Evolutionary conservation across 2,113 vertebrate genomes (phyloP).

Genomic region (Calonectris borealis): DNA sequence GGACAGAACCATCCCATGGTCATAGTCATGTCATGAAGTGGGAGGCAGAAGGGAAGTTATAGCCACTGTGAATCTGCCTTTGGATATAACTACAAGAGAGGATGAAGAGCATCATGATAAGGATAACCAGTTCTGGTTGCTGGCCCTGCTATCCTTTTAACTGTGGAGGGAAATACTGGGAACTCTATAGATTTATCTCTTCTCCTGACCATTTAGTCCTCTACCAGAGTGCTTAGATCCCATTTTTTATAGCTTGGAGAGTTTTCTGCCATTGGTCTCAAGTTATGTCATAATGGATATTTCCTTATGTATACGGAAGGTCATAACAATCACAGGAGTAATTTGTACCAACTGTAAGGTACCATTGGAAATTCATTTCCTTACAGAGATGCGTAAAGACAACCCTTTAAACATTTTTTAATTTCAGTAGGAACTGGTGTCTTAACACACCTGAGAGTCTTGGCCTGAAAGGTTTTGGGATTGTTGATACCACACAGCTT

Average conservation of each 20-base stretch:
- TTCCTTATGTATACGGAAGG: rapidly evolving
- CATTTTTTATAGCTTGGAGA: neutral
- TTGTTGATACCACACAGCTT: neutral
- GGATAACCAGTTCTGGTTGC: neutral
- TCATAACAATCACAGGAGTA: neutral
- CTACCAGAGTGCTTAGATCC: neutral
- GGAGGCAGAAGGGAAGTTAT: neutral
- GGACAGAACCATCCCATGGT: neutral
- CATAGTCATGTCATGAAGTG: neutral
- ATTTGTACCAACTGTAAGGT: neutral
- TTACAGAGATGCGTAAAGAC: neutral
- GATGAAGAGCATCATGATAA: neutral
- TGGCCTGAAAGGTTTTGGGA: neutral
- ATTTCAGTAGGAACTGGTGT: neutral
- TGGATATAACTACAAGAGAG: neutral
- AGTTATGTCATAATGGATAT: neutral
- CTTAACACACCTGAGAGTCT: neutral
- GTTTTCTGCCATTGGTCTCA: neutral
- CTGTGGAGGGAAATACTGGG: neutral
- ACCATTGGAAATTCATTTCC: neutral
- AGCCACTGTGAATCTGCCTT: neutral
- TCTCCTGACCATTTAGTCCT: rapidly evolving
- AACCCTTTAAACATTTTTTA: neutral
- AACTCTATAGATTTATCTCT: neutral
- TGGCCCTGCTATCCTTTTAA: neutral